Conservation (phyloP, 2,797 vertebrate species). For the Dallia pectoralis region DNA sequence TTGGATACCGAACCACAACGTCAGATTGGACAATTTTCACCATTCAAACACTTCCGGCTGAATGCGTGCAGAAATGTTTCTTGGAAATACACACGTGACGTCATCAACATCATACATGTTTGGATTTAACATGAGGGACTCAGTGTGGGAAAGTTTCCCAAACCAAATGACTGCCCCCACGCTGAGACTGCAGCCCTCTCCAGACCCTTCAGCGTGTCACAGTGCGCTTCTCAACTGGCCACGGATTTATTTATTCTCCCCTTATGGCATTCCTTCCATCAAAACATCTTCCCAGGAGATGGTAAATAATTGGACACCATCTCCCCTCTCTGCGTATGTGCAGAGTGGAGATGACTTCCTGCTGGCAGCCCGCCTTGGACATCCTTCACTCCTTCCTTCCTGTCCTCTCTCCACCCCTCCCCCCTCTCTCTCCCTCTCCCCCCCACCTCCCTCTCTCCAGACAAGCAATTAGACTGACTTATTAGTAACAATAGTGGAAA, state of each 20-base stretch:
- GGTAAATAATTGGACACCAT: conserved; percentile 51
- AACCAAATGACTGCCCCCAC: conserved; percentile 25
- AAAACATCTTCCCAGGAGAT: conserved; percentile 27
- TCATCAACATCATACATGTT: no score
- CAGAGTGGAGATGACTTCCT: conserved; percentile 48
- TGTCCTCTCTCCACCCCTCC: background rate
- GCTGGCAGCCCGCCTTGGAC: conserved; percentile 35
- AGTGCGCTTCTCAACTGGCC: conserved; percentile 14
- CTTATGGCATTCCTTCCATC: conserved; percentile 34
- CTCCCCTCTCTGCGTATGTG: conserved; percentile 32
- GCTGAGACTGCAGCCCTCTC: conserved; percentile 11
- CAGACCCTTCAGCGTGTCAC: background rate
- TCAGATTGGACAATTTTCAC: no score
- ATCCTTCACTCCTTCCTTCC: conserved; percentile 20
- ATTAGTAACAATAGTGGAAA: conserved; percentile 18
- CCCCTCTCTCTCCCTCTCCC: background rate
- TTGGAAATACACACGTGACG: no score
- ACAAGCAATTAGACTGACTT: conserved; percentile 36
- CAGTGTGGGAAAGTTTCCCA: conserved; percentile 27
- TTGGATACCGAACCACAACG: no score
- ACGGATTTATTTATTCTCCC: conserved; percentile 40
- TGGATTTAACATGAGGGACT: background rate
- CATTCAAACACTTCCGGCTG: no score
- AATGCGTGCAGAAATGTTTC: no score
- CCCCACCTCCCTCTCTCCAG: conserved; percentile 6